phyloP scores from a whole-genome alignment of 2,113 vertebrate genomes.

The Mustelus asterias region DNA sequence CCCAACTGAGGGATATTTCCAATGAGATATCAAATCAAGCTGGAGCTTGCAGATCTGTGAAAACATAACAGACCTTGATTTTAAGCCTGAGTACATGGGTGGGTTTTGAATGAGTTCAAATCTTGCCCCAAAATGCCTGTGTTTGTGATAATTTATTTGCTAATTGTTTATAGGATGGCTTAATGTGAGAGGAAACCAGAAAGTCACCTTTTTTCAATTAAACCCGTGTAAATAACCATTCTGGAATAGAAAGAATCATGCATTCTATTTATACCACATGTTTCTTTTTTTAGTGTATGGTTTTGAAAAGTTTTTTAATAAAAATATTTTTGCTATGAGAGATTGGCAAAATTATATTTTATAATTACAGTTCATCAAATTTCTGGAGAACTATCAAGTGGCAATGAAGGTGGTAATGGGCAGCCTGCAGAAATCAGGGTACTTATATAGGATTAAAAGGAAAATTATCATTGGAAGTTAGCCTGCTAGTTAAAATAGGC shows the following conservation, averaged over 20 bases:
- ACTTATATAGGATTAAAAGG: neutral
- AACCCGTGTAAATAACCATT: neutral
- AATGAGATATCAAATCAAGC: neutral
- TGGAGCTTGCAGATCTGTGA: neutral
- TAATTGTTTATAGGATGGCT: neutral
- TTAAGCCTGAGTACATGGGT: no score
- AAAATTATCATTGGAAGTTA: neutral
- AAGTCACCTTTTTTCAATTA: conserved; percentile 16
- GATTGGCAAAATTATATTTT: neutral
- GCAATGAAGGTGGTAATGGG: neutral
- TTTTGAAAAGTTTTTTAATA: neutral
- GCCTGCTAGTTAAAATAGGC: neutral
- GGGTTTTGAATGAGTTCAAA: no score
- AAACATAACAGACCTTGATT: neutral
- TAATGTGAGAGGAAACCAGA: neutral
- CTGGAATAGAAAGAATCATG: neutral
- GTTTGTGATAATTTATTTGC: neutral
- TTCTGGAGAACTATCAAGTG: conserved; percentile 3
- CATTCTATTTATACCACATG: conserved; percentile 9
- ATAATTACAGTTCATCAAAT: conserved; percentile 3
- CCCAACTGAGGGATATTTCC: neutral
- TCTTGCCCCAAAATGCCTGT: neutral
- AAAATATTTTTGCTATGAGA: neutral
- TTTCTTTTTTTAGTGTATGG: neutral
- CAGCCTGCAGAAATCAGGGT: neutral